phyloP scores from a whole-genome alignment of 37 sponge, comb jelly and placozoan genomes.

The Theonella swinhoei region DNA sequence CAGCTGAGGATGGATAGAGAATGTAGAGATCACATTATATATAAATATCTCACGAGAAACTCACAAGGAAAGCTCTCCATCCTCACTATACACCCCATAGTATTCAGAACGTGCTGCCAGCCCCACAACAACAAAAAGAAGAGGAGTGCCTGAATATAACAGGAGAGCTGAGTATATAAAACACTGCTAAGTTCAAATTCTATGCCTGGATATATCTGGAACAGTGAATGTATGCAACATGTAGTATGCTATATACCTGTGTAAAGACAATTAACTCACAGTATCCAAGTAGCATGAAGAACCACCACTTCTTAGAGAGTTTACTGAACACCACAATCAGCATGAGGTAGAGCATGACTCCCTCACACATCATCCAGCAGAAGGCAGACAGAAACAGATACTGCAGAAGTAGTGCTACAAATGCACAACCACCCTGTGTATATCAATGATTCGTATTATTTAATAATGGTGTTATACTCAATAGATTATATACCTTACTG shows the following conservation, averaged over 20 bases:
- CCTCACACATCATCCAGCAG: slow-evolving; percentile 48
- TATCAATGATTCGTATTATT: too few relatives aligned
- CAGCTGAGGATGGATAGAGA: background rate
- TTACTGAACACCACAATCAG: slow-evolving; percentile 24
- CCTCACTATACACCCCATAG: slow-evolving; percentile 10
- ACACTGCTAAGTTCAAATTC: too few relatives aligned
- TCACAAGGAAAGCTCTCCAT: slow-evolving; percentile 20
- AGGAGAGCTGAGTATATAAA: too few relatives aligned
- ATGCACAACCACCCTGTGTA: slow-evolving; percentile 11
- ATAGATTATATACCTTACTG: background rate
- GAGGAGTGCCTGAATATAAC: slow-evolving; percentile 11
- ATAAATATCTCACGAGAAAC: too few relatives aligned
- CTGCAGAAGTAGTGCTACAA: slow-evolving; percentile 26
- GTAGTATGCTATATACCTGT: too few relatives aligned
- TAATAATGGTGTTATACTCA: background rate
- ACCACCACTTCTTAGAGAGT: slow-evolving; percentile 32
- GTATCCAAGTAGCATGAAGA: slow-evolving; percentile 23
- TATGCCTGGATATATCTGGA: too few relatives aligned
- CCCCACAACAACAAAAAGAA: slow-evolving; percentile 9
- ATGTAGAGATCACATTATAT: too few relatives aligned
- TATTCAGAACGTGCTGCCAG: background rate
- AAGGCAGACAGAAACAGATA: slow-evolving; percentile 39
- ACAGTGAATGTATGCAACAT: too few relatives aligned
- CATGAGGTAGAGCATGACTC: slow-evolving; percentile 43
- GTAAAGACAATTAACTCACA: too few relatives aligned